Base-by-base conservation (phyloP, 2,888 invertebrate genomes). In the Heliconius charithonia region DNA sequence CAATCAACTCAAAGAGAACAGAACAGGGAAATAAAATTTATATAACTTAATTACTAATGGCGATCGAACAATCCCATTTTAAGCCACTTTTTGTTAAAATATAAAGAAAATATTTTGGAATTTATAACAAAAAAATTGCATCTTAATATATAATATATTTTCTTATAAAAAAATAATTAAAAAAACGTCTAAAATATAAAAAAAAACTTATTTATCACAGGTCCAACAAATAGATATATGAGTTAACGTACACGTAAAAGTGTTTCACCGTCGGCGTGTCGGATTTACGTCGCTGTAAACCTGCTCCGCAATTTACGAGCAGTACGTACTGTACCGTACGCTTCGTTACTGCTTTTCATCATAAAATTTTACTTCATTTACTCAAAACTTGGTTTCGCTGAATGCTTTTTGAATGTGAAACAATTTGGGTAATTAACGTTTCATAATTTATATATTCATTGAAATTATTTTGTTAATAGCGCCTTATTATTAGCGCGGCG, bases 331-430 rank as follows among this genome's bases (percentile, higher is more conserved):
- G 74, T 65, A 27, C 74, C 62, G 62, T 74, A 74, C 74, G 74
- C 63, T 74, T 74, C 74, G 74, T 74, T 74, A 74, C 74, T 41
- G 74, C 74, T 45, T 74, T 74, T 74, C 74, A 74, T 63, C 63
- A 74, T 74, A 74, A 74, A 74, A 63, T 74, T 74, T 65, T 45
- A 74, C 74, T 72, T 59, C 72, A 72, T 72, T 72, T 37, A 32
- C 72, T 32, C 72, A 27, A 41, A n/a, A 74, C 63, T 74, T 41
- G 41, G 37, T 63, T 65, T 45, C 27, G 74, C 41, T 74, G 37
- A 19, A 74, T 25, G 74, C 27, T 29, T 74, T 45, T 74, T 45
- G 41, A 51, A 51, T 51, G 65, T 41, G 22, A 25, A 69, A 72
- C 59, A 59, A 59, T 72, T 37, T n/a, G 59, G 22, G n/a, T 32